Base-by-base conservation (phyloP, 2,888 invertebrate species). In the Lycophotia porphyrea region DNA sequence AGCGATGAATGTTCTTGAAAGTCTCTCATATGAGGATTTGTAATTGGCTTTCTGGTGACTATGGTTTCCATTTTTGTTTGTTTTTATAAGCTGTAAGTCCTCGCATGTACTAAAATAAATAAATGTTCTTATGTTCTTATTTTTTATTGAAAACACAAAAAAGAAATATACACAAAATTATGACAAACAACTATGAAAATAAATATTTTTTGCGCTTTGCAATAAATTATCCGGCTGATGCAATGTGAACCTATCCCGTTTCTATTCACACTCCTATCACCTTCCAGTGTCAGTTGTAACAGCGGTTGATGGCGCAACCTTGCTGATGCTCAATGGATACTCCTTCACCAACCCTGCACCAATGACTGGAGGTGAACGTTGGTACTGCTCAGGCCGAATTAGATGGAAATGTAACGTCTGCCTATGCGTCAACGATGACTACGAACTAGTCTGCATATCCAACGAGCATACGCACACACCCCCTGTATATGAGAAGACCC, bases 251-350 rank as follows among this genome's bases (percentile, higher is more conserved):
- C 18, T 63, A 34, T 42, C 65, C 60, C 71, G 73, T 71, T 69
- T 81, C 72, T 82, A 76, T 80, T 84, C 84, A 65, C 86, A 76
- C 74, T 52, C 77, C 81, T 66, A 80, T 81, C 85, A 88, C 73
- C 76, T 94, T 93, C 76, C 96, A 96, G 96, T 96, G 87, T 88
- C 92, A 81, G 95, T 96, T 82, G 96, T 96, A 74, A 96, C 96
- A 21, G 94, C 96, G 5, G 91, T 96, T 76, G 92, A 95, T 78
- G 96, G 96, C 5, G 96, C 96, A 2, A 94, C 95, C 0, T 90
- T 96, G 1, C 93, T 96, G 44, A 94, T 96, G 94, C 91, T 96
- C 34, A 94, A 95, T 87, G 94, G 95, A 0, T 96, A 93, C 77
- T 95, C 94, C 18, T 96, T 95, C 88, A 91, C 92, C n/a, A 95